A percentile compares a stretch with the other conserved stretches of the same genome.
Conservation (phyloP, 2,888 invertebrate species). For the Pogonocherus hispidulus region DNA sequence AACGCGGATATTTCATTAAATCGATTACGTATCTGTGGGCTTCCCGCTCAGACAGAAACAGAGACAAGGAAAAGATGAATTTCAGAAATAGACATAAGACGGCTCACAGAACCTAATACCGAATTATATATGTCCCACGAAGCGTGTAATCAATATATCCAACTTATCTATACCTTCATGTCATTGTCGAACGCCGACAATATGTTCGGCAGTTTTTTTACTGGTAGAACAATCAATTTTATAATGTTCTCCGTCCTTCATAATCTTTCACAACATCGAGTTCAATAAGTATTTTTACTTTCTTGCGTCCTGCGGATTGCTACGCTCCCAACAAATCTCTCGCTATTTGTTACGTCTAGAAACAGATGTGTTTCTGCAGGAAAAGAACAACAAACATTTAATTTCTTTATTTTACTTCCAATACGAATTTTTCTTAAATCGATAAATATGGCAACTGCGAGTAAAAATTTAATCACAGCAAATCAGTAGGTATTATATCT, state of each 20-base stretch:
- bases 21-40: background rate
- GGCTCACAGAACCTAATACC: conserved; percentile 25
- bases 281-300: conserved; percentile 16
- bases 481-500: no score
- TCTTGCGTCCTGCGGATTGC: background rate
- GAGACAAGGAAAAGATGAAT: conserved; percentile 20
- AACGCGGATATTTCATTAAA: conserved; percentile 12
- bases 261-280: conserved; percentile 18
- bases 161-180: conserved; percentile 31
- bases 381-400: background rate
- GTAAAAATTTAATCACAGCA: no score
- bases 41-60: background rate
- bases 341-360: background rate
- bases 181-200: conserved; percentile 30
- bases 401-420: background rate
- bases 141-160: conserved; percentile 32
- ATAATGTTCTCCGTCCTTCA: conserved; percentile 31
- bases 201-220: conserved; percentile 32
- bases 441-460: no score
- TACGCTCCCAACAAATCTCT: background rate
- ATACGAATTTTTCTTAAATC: no score
- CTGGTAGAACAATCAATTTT: conserved; percentile 32
- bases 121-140: conserved; percentile 30
- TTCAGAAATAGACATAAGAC: conserved; percentile 28
- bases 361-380: background rate